Base-by-base conservation (phyloP, 2,113 vertebrate species). In the Hystrix cristata region DNA sequence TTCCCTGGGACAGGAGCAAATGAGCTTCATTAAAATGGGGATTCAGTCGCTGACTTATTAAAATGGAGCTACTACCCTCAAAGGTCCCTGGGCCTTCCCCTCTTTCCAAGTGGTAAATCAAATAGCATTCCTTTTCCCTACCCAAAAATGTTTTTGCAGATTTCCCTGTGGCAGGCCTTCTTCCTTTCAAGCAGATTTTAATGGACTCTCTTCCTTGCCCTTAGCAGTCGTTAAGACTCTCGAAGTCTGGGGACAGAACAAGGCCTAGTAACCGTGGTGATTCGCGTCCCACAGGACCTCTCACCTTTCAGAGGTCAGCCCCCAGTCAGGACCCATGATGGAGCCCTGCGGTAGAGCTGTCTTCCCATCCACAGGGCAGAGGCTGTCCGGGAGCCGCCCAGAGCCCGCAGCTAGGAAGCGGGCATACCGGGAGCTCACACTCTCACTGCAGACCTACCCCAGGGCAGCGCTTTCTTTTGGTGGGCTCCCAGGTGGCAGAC, bases 91-190 rank as follows among this genome's bases (percentile, higher is more conserved):
- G 38, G 6, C 31, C 53, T 82, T 76, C 69, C 57, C 34, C n/a
- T 71, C 78, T 95, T 79, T 67, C 60, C 69, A 78, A 65, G 51
- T 8, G 21, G 31, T 87, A 94, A 96, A 97, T 95, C 83, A 97
- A 83, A 76, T 80, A 95, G 46, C 46, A 87, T 78, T 96, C 69
- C 60, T 69, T 18, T 11, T 5, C 51, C 76, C 5, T 34, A 65
- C 48, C 51, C 18, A 84, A 95, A 91, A 87, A 38, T 81, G 78
- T 71, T 80, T 96, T 64, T 82, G 76, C 10, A 78, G 3, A 92
- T 95, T 96, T 90, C 64, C 80, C 65, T 10, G 53, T 82, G 64
- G 43, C 31, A 57, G 48, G 16, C 38, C 94, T 96, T 74, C 82
- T 72, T 79, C 51, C 91, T 55, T 96, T 90, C 80, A 60, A 48